These are phyloP conservation scores for Dolichopus griseipennis DNA, from an alignment of 2,888 invertebrate genomes.

Conservation along the genomic window DNA sequence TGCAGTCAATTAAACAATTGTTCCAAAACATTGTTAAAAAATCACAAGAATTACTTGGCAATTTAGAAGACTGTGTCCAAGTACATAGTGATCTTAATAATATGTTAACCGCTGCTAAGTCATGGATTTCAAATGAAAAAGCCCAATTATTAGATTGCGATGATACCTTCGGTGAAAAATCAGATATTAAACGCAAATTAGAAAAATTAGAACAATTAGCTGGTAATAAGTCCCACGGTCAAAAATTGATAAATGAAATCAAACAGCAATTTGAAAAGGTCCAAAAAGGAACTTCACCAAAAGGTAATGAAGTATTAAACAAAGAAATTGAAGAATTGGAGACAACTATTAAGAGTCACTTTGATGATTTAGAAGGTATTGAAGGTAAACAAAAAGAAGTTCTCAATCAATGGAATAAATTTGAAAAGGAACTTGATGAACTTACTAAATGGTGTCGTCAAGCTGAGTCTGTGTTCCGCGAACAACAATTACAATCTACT, in stretches of 20 bases:
- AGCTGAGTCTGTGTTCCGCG: slow-evolving; percentile 75
- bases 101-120: slow-evolving; percentile 64
- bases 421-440: slow-evolving; percentile 70
- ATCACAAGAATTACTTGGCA: slow-evolving; percentile 75
- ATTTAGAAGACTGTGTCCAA: slow-evolving; percentile 76
- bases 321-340: slow-evolving; percentile 64
- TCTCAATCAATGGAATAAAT: slow-evolving; percentile 75
- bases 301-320: slow-evolving; percentile 64
- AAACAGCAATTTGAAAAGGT: slow-evolving; percentile 57
- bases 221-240: slow-evolving; percentile 56
- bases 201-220: slow-evolving; percentile 56
- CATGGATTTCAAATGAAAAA: slow-evolving; percentile 72
- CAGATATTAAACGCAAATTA: slow-evolving; percentile 66
- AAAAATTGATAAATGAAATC: slow-evolving; percentile 58
- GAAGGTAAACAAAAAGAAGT: slow-evolving; percentile 66
- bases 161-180: slow-evolving; percentile 75
- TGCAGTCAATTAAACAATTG: slow-evolving; percentile 79
- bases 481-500: slow-evolving; percentile 73
- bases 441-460: slow-evolving; percentile 80
- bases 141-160: slow-evolving; percentile 74
- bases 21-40: slow-evolving; percentile 81
- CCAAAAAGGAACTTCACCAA: slow-evolving; percentile 68
- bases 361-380: slow-evolving; percentile 57
- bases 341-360: slow-evolving; percentile 56
- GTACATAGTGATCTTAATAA: slow-evolving; percentile 74